Base-by-base conservation (phyloP, 2,888 invertebrate species). In the Tenthredo distinguenda region DNA sequence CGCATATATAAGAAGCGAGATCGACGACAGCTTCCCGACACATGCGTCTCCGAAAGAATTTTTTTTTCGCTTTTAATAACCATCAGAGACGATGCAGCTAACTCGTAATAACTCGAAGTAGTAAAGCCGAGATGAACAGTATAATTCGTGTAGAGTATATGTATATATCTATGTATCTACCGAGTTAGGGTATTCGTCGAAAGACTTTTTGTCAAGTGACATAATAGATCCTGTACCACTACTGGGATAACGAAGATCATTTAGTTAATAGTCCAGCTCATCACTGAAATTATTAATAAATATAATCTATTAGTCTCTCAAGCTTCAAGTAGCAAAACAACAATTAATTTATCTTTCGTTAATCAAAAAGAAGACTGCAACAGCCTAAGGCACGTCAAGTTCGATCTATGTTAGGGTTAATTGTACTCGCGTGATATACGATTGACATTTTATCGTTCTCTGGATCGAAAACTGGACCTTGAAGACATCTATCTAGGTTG, bases 61-160 rank as follows among this genome's bases (percentile, higher is more conserved):
- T 31, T 77, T 50, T 55, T 34, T 47, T 55, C 6, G 10, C 37
- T 82, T 82, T 82, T 47, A 83, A 83, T 83, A 83, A 83, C 83
- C 83, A 68, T 83, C 68, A 34, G 68, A 83, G 68, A 31, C 68
- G 68, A 68, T 83, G 83, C 68, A 47, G 83, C 68, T 83, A 68
- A 83, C 83, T 83, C 83, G 65, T 83, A 65, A 83, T 47, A 83
- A 83, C 83, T 71, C 47, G 68, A 83, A 68, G 65, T 37, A 21
- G 62, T 40, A 81, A 62, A 62, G 40, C 62, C 81, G 21, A 5
- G n/a, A n/a, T 12, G 47, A 31, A 47, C 43, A 47, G 83, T 62
- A 47, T 65, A 83, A 83, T 83, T 68, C 71, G 31, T 50, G 34
- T 65, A 34, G 9, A 43, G 18, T 21, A n/a, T n/a, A 81, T 62